Conservation (phyloP, 2,797 vertebrate species). For the Gambusia yucatana region DNA sequence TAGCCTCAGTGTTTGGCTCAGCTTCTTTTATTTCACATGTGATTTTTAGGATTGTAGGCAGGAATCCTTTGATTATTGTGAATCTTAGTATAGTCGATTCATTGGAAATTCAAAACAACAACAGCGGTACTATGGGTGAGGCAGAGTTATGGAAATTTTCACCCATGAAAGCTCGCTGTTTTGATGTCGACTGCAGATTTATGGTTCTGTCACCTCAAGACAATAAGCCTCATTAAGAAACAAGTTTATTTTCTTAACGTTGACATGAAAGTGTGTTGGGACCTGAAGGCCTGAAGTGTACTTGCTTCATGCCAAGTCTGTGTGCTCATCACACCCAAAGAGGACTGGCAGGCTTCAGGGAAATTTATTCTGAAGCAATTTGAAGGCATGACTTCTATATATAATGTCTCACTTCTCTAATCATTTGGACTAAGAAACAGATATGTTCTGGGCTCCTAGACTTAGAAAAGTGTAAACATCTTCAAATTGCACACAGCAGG, state of each 20-base stretch:
- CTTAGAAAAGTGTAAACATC: not conserved
- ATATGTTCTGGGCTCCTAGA: not conserved
- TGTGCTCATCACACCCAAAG: not conserved
- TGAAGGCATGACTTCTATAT: not conserved
- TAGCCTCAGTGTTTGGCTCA: not conserved
- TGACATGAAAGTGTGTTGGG: not conserved
- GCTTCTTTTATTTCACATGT: not conserved
- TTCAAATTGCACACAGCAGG: too few relatives aligned
- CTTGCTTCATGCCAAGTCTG: not conserved
- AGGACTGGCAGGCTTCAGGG: not conserved
- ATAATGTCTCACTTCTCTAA: not conserved
- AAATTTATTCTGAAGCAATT: not conserved
- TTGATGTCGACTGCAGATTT: not conserved
- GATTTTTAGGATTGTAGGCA: not conserved
- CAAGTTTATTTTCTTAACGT: not conserved
- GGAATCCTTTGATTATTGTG: not conserved
- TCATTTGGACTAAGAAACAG: not conserved
- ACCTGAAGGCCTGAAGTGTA: not conserved
- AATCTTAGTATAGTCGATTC: not conserved
- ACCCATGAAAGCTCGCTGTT: not conserved
- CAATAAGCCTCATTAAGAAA: not conserved
- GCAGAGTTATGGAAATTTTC: not conserved
- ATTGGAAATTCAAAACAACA: not conserved
- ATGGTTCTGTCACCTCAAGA: not conserved
- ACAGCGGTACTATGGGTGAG: not conserved